Conservation (phyloP, 2,113 vertebrate genomes). For the Chloroceryle aenea region DNA sequence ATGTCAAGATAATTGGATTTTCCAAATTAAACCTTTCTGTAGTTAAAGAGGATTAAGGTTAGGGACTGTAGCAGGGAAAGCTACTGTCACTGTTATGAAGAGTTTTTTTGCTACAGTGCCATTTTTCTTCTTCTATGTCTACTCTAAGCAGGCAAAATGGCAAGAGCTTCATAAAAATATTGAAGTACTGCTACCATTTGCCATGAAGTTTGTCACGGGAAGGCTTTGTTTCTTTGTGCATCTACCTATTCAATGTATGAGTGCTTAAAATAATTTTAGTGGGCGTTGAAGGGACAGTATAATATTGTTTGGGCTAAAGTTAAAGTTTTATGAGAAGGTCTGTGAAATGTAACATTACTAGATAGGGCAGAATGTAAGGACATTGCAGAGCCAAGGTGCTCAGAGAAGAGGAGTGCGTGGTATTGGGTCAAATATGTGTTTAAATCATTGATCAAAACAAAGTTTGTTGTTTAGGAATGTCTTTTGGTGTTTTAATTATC, state of each 20-base stretch:
- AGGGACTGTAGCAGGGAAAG: conserved; percentile 46
- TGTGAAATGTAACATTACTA: not conserved
- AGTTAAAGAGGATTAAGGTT: conserved; percentile 66
- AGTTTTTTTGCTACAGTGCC: conserved; percentile 9
- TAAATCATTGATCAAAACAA: not conserved
- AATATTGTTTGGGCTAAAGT: not conserved
- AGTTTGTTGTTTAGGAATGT: not conserved
- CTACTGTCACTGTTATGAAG: conserved; percentile 56
- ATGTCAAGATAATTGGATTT: conserved; percentile 73
- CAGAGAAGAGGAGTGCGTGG: not conserved
- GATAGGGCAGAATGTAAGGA: not conserved
- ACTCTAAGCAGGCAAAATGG: conserved; percentile 27
- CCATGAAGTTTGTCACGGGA: not conserved
- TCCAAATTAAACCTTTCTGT: conserved; percentile 67
- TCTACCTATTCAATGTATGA: not conserved
- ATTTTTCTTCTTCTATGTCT: conserved; percentile 21
- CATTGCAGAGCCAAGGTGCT: not conserved
- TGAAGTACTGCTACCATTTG: not conserved
- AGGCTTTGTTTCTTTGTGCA: not conserved
- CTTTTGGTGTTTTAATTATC: not conserved
- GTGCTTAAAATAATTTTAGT: not conserved
- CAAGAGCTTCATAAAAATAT: conserved; percentile 34
- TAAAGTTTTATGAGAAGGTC: not conserved
- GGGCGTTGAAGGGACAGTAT: not conserved
- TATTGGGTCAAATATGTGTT: not conserved